Base-by-base conservation (phyloP, 2,888 invertebrate species). In the Dasypogon diadema region DNA sequence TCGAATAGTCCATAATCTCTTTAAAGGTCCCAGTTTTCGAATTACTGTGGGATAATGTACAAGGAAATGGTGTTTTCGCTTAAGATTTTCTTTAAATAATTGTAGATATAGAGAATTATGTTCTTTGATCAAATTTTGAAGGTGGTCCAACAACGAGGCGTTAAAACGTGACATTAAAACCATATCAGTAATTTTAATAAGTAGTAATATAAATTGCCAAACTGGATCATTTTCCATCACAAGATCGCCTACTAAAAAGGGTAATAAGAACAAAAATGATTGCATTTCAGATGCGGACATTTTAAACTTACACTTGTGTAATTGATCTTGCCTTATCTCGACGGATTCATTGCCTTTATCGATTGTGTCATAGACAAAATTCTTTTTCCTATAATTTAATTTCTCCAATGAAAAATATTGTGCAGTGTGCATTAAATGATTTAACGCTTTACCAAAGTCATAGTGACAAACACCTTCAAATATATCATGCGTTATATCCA, bases 401-500 rank as follows among this genome's bases (percentile, higher is more conserved):
- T 14, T 51, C 18, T 51, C 14, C 30, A 78, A 22, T 16, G 68
- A 42, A 73, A 76, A 75, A 58, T 58, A 75, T 26, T 76, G 30
- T 68, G 72, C 73, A 56, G 76, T 55, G 54, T 21, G 34, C 42
- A 78, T 78, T 51, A 78, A 76, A 26, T 73, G 60, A 26, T 74
- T 58, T 74, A 77, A 74, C 37, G 74, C 58, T 26, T 74, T 48
- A 24, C 68, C 55, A 22, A 78, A 54, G 18, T 51, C 51, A 74
- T 74, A 37, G 73, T 78, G 78, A 18, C 68, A 68, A 55, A 74
- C 63, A 21, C 78, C 78, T 54, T 78, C 78, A 30, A 77, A 75
- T 14, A 77, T 56, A 74, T 78, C 77, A 48, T 78, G 78, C 75
- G 77, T 76, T 24, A 76, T 76, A 74, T 78, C 78, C 12, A 75